Evolutionary conservation across 1,140 invertebrate species (phyloP), one percentile per base, ranked within the genome.

Genomic region (Laupala kohalensis): DNA sequence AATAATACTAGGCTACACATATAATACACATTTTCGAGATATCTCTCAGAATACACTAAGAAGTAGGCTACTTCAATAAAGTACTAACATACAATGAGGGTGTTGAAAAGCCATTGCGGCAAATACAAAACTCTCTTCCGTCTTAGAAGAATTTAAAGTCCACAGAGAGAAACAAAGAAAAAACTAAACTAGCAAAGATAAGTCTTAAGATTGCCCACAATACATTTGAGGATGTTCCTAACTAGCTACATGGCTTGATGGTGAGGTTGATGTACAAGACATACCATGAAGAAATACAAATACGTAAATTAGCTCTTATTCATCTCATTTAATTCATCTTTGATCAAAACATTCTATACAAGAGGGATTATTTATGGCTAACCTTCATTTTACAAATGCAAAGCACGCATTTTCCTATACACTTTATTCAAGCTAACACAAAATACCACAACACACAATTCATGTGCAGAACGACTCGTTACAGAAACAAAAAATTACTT

Each of bases 1-100:
- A 73, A 73, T 70, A 70, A 73, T 63, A 70, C 72, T 73, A 73
- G 12, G 19, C 72, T 73, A 73, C 68, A 73, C 72, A 73, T 73
- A 73, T 73, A 72, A 72, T 72, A 72, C 71, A 73, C 72, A 73
- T 65, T n/a, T 70, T 73, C n/a, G 69, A 73, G 72, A 73, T 73
- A 73, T 26, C 28, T 70, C 37, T 68, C 37, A 67, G 66, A 70
- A 62, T 30, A 73, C 69, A 70, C 64, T 73, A 71, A 72, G 37
- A 27, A 62, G 37, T 65, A 72, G 25, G 67, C 71, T 72, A 72
- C 67, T 71, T 27, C 65, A 68, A 67, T 27, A 28, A 68, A 62
- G 67, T 37, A 68, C 37, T 28, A 68, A 67, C 71, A 72, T 69
- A 72, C 37, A 68, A 67, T 25, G 71, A 62, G 65, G 64, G 71